Evolutionary conservation across 2,888 invertebrate genomes (phyloP).

Genomic region (Melanchra persicariae): DNA sequence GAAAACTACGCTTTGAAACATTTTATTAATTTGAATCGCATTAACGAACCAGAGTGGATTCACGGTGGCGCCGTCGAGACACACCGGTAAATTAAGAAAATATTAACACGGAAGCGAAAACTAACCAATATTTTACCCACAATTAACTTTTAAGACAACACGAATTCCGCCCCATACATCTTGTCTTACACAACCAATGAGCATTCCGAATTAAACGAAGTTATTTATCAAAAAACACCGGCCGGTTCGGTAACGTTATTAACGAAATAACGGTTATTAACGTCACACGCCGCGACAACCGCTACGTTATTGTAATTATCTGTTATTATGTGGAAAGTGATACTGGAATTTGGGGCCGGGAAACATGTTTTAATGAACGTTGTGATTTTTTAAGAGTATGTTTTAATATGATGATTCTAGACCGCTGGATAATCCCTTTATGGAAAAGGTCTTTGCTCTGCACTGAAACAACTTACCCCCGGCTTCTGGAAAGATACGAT

Average conservation of each 20-base stretch:
- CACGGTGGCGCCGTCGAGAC: conserved; percentile 6
- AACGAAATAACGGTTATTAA: conserved; percentile 62
- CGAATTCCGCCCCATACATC: conserved; percentile 35
- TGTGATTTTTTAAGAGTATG: background rate
- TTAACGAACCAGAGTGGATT: background rate
- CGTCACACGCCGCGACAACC: conserved; percentile 39
- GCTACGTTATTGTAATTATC: conserved; percentile 49
- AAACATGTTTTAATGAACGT: conserved; percentile 13
- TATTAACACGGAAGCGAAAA: conserved; percentile 48
- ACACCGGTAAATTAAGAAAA: conserved; percentile 34
- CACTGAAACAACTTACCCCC: background rate
- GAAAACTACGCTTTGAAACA: background rate
- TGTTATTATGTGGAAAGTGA: conserved; percentile 56
- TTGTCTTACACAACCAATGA: conserved; percentile 37
- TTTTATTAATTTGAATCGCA: too few species aligned
- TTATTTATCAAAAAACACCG: conserved; percentile 50
- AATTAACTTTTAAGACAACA: conserved; percentile 40
- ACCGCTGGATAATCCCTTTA: background rate
- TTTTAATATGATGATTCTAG: background rate
- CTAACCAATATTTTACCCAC: conserved; percentile 43
- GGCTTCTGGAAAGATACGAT: background rate
- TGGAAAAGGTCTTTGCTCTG: background rate
- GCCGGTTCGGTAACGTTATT: conserved; percentile 52
- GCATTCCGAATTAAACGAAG: conserved; percentile 39
- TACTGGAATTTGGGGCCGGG: conserved; percentile 35